Base-by-base conservation (phyloP, 2,113 vertebrate genomes). In the Eptesicus fuscus region DNA sequence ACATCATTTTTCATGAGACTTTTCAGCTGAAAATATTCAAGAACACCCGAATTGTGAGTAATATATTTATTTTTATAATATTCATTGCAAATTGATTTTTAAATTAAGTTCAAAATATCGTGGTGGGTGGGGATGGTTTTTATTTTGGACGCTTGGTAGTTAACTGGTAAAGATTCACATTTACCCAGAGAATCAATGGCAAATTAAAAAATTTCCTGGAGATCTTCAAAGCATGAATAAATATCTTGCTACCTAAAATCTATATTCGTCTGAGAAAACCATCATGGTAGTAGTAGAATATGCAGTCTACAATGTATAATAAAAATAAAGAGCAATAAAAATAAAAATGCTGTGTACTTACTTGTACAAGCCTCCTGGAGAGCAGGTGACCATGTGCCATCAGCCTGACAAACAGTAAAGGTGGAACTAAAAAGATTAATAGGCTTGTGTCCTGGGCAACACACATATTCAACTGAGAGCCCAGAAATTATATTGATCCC, bases 341-440 rank as follows among this genome's bases (percentile, higher is more conserved):
- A 16, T 32, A 49, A 40, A 40, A 2, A 40, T 73, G 40, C 22
- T 35, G 14, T 88, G 77, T 92, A 82, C 92, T 96, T 95, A 97
- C 97, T 65, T 44, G 1, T 5, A 95, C 96, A 97, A 40, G 1
- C 42, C 0, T 77, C 40, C 53, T 9, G 1, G 53, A 96, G 59
- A 51, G 49, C 22, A 42, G 49, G 32, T 1, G 83, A 3, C 97
- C 96, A 97, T 0, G 28, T 44, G 0, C 49, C 32, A 94, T 96
- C 0, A 18, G 1, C 0, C 2, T 84, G 30, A 95, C 96, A 97
- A 35, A 22, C 0, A 22, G 77, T 3, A 2, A 0, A 1, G 1
- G 2, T 1, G 18, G 2, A 0, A 8, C 0, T 4, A 5, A n/a
- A n/a, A n/a, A n/a, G n/a, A n/a, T n/a, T 0, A 0, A 1, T 3